Percentiles rank a stretch among this genome's conserved stretches.
These are phyloP conservation scores for Pogona vitticeps DNA, from an alignment of 2,113 vertebrate species.

Conservation along the genomic window DNA sequence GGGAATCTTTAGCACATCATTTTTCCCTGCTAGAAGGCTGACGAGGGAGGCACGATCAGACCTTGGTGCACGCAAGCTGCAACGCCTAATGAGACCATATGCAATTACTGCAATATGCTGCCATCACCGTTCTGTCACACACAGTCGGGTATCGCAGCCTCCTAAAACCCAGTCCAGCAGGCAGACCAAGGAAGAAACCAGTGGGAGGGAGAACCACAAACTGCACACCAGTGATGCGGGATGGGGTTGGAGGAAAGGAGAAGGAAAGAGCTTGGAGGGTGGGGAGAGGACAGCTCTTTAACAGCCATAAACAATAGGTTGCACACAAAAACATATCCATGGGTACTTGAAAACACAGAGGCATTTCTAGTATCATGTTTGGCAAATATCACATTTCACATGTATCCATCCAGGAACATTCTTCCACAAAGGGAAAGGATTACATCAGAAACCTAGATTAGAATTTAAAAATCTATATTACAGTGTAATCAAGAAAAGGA, in stretches of 20 bases:
- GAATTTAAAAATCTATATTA: not conserved
- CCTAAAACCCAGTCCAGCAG: slow-evolving; percentile 14
- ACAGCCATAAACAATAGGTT: not conserved
- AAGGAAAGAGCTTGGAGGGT: not conserved
- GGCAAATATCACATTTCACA: not conserved
- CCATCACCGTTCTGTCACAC: slow-evolving; percentile 33
- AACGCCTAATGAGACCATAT: slow-evolving; percentile 31
- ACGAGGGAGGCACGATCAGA: slow-evolving; percentile 26
- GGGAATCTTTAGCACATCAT: slow-evolving; percentile 37
- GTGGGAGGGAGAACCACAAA: not conserved
- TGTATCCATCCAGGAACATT: not conserved
- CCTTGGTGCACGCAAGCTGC: slow-evolving; percentile 20
- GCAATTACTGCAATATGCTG: slow-evolving; percentile 28
- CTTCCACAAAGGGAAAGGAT: not conserved
- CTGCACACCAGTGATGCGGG: not conserved
- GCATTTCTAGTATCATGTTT: not conserved
- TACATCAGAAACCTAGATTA: not conserved
- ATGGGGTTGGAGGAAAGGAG: not conserved
- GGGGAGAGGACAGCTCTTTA: not conserved
- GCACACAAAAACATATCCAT: not conserved
- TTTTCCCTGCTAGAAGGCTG: slow-evolving; percentile 13
- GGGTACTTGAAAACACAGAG: not conserved
- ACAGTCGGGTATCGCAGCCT: not conserved
- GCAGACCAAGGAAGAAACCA: slow-evolving; percentile 13
- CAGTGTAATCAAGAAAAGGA: not conserved